phyloP scores from a whole-genome alignment of 2,888 invertebrate species.

The Lithophane ornitopus region DNA sequence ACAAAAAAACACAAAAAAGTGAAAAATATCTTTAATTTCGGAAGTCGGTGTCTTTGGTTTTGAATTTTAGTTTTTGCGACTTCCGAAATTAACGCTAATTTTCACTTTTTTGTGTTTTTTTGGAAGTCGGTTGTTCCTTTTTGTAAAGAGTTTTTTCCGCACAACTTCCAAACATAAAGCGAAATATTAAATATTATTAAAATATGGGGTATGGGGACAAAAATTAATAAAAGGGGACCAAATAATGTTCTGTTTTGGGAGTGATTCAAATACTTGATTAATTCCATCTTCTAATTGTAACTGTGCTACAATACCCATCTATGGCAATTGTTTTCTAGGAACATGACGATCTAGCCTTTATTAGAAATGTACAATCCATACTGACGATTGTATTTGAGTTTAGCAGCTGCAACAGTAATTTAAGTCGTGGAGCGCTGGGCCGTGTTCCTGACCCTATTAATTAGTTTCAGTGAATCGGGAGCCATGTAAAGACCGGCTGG shows the following conservation, averaged over 20 bases:
- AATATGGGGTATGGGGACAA: not conserved
- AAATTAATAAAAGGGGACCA: not conserved
- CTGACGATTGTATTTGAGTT: constrained; percentile 6
- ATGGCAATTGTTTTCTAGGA: not conserved
- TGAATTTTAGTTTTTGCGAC: too few species aligned
- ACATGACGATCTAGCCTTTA: not conserved
- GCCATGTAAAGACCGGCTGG: constrained; percentile 49
- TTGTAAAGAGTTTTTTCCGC: not conserved
- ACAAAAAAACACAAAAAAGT: too few species aligned
- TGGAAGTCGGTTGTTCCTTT: too few species aligned
- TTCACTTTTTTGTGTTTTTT: too few species aligned
- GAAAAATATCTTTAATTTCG: too few species aligned
- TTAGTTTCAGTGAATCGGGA: constrained; percentile 46
- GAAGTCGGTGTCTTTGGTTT: too few species aligned
- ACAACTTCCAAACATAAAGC: not conserved
- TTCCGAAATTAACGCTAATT: too few species aligned
- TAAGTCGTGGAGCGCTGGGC: constrained; percentile 24
- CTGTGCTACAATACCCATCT: not conserved
- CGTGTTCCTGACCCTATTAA: constrained; percentile 55
- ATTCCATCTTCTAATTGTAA: not conserved
- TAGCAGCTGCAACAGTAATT: constrained; percentile 38
- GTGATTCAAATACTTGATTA: not conserved
- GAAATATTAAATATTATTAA: not conserved
- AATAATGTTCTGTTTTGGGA: not conserved
- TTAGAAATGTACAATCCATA: constrained; percentile 14